phyloP scores from a whole-genome alignment of 2,113 vertebrate genomes.

The Dunckerocampus dactyliophorus region DNA sequence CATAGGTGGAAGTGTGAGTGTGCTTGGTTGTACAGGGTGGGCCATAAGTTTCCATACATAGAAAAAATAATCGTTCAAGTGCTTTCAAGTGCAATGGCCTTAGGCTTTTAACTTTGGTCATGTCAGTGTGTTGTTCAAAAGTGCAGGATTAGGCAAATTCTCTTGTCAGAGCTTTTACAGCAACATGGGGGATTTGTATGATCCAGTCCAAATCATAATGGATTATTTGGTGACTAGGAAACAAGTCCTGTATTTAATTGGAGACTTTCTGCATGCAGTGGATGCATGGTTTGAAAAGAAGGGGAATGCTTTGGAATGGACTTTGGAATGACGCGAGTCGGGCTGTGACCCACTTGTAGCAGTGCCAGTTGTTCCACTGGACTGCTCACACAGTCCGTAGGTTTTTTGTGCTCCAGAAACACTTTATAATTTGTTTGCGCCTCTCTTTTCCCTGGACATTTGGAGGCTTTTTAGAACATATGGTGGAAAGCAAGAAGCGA shows the following conservation, averaged over 20 bases:
- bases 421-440: constrained; percentile 33
- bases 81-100: too few species aligned
- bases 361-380: constrained; percentile 41
- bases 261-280: constrained; percentile 15
- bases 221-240: constrained; percentile 15
- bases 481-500: constrained; percentile 41
- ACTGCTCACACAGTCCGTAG: constrained; percentile 45
- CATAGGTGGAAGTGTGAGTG: too few species aligned
- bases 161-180: constrained; percentile 14
- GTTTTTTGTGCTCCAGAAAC: constrained; percentile 40
- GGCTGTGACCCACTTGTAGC: constrained; percentile 29
- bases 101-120: constrained; percentile 13
- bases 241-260: constrained; percentile 24
- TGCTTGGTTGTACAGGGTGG: too few species aligned
- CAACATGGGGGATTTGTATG: constrained; percentile 24
- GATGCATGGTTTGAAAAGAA: not conserved
- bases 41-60: too few species aligned
- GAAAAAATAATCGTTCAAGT: too few species aligned
- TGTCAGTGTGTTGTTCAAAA: constrained; percentile 23
- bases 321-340: constrained; percentile 11
- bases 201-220: constrained; percentile 18
- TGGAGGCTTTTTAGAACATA: constrained; percentile 48
- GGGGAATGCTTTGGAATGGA: not conserved
- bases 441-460: constrained; percentile 39
- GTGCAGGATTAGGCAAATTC: constrained; percentile 26